Evolutionary conservation across 2,888 invertebrate genomes (phyloP).

Genomic region (Drosophila affinis): DNA sequence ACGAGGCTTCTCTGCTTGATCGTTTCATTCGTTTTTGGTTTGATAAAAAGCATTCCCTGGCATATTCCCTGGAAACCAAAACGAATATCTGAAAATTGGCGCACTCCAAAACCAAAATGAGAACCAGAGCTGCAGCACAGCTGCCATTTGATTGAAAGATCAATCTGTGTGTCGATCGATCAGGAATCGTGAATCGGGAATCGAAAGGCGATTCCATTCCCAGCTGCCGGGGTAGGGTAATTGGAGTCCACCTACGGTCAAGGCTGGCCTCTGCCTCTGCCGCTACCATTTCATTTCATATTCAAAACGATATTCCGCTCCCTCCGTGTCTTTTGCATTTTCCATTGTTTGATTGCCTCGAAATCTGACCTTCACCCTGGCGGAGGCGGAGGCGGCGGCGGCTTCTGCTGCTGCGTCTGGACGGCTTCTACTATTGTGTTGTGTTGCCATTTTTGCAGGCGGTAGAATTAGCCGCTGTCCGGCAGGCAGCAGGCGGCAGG

Average conservation of each 20-base stretch:
- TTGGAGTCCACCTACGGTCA: conserved; percentile 60
- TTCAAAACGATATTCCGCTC: conserved; percentile 42
- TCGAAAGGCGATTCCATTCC: conserved; percentile 27
- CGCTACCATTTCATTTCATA: conserved; percentile 40
- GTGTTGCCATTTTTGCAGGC: conserved; percentile 54
- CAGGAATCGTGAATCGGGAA: conserved; percentile 32
- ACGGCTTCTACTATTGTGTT: not conserved
- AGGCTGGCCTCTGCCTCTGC: conserved; percentile 2
- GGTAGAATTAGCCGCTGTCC: conserved; percentile 62
- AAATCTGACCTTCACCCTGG: conserved; percentile 68
- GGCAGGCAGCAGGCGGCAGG: conserved; percentile 9
- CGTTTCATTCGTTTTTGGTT: conserved; percentile 29
- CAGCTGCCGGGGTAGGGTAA: conserved; percentile 60
- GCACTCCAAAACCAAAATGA: conserved; percentile 41
- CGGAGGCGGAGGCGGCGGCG: not conserved
- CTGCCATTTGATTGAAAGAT: conserved; percentile 69
- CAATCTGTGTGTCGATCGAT: conserved; percentile 57
- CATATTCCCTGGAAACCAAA: conserved; percentile 4
- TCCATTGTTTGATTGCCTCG: conserved; percentile 50
- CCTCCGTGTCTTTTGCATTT: conserved; percentile 10
- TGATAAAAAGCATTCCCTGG: conserved; percentile 62
- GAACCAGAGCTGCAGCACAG: conserved; percentile 20
- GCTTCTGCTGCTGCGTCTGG: not conserved
- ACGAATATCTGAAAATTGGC: conserved; percentile 57
- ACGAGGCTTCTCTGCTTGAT: conserved; percentile 67